Percentiles rank a stretch among this genome's conserved stretches.
Conservation (phyloP, 2,113 vertebrate species). For the Rhabdornis inornatus region DNA sequence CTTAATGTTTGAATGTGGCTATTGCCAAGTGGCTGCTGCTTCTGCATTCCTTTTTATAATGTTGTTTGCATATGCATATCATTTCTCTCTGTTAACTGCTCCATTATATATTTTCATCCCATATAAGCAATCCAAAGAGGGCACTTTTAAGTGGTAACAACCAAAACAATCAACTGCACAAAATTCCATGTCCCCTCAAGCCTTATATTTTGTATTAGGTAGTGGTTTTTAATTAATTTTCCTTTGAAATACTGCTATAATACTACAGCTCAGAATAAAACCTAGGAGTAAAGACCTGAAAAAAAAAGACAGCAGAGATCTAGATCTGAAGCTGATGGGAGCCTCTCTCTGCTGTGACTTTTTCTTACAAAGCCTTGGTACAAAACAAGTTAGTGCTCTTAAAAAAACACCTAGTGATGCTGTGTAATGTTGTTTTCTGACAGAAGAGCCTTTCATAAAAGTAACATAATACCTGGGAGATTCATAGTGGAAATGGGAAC, state of each 20-base stretch:
- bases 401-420: background rate
- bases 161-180: background rate
- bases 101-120: background rate
- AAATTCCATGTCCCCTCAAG: background rate
- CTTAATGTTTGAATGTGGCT: background rate
- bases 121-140: background rate
- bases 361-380: background rate
- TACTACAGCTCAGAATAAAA: background rate
- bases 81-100: background rate
- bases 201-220: background rate
- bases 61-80: background rate
- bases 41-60: background rate
- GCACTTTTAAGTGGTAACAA: background rate
- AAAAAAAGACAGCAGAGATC: background rate
- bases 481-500: background rate
- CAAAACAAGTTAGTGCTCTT: background rate
- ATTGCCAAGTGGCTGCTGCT: background rate
- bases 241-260: background rate
- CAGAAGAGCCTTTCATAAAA: background rate
- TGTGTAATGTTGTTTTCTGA: background rate
- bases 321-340: background rate
- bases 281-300: background rate
- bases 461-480: background rate
- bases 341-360: fast-evolving
- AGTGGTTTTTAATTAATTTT: background rate